Evolutionary conservation across 2,797 vertebrate species (phyloP).

Genomic region (Enteromius argenteus): DNA sequence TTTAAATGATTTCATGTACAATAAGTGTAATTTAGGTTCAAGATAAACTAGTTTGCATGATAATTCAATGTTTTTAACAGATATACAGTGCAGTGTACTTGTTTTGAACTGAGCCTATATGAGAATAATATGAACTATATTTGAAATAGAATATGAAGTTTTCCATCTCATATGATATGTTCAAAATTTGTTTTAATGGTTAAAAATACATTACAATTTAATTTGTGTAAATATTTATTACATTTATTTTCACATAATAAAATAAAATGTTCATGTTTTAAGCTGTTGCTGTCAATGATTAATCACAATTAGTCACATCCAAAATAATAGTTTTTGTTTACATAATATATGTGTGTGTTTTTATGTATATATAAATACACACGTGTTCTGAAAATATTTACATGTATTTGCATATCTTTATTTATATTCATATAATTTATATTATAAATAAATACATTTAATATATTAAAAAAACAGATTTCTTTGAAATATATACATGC

Average conservation of each 20-base stretch:
- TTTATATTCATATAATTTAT: no score
- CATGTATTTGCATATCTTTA: no score
- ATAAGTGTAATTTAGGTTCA: conserved; percentile 12
- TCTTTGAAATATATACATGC: no score
- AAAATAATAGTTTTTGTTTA: no score
- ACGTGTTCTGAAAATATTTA: no score
- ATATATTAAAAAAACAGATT: no score
- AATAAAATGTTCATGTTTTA: neutral
- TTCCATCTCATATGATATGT: conserved; percentile 38
- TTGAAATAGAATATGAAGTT: neutral
- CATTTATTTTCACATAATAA: neutral
- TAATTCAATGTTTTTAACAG: conserved; percentile 33
- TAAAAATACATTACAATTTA: neutral
- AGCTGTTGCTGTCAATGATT: neutral
- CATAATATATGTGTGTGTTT: no score
- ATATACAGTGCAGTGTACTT: conserved; percentile 31
- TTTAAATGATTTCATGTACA: conserved; percentile 35
- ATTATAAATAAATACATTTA: no score
- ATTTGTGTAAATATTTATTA: neutral
- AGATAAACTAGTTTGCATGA: conserved; percentile 35
- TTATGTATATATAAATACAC: no score
- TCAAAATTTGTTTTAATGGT: neutral
- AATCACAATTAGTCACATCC: no score
- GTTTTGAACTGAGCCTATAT: conserved; percentile 41
- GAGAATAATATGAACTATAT: neutral